Evolutionary conservation across 2,888 invertebrate species (phyloP).

Genomic region (Anthoptus insignis): DNA sequence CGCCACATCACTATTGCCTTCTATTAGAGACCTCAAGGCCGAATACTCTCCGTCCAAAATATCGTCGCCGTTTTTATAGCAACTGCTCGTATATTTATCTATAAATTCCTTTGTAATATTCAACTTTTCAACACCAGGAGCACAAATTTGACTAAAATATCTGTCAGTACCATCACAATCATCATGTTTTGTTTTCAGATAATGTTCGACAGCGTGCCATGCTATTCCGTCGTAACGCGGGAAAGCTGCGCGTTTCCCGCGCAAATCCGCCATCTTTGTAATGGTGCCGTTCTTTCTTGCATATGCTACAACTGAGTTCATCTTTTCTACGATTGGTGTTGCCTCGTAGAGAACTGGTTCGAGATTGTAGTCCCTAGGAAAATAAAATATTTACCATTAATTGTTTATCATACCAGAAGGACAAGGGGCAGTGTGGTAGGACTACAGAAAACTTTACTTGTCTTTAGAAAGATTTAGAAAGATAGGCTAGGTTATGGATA

Average conservation of each 20-base stretch:
- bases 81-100: constrained; percentile 61
- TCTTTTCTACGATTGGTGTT: constrained; percentile 84
- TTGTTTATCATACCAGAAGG: too few species aligned
- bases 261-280: constrained; percentile 87
- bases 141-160: constrained; percentile 91
- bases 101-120: constrained; percentile 51
- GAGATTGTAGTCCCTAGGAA: constrained; percentile 84
- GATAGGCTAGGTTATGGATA: too few species aligned
- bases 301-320: constrained; percentile 90
- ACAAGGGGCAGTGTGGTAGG: neutral
- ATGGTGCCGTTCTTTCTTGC: constrained; percentile 88
- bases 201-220: constrained; percentile 86
- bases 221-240: constrained; percentile 93
- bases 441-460: too few species aligned
- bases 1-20: constrained; percentile 92
- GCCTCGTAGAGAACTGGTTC: constrained; percentile 88
- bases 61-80: constrained; percentile 63
- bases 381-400: constrained; percentile 1
- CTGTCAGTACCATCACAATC: constrained; percentile 71
- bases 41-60: constrained; percentile 86
- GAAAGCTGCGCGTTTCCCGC: constrained; percentile 92
- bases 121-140: constrained; percentile 72
- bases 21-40: constrained; percentile 89
- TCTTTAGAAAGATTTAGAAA: too few species aligned
- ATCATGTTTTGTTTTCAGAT: constrained; percentile 70